Evolutionary conservation across 2,797 vertebrate genomes (phyloP).

Genomic region (Pyrocephalus nanus): DNA sequence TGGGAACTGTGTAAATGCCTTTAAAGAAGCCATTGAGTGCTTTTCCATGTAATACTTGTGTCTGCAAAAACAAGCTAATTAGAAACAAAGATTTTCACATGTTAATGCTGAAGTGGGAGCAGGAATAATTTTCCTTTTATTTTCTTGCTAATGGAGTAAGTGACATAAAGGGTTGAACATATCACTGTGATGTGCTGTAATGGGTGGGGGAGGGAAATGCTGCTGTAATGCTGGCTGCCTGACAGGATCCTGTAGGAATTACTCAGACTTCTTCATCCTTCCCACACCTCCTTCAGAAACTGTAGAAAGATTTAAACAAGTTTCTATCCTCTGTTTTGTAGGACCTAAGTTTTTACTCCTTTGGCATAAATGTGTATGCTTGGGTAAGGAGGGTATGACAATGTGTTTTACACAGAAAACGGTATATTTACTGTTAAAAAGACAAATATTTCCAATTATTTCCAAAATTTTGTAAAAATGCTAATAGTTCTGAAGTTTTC

Average conservation of each 20-base stretch:
- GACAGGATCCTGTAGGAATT: not conserved
- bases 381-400: not conserved
- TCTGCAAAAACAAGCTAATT: not conserved
- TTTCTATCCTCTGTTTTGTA: not conserved
- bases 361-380: not conserved
- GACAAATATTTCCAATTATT: not conserved
- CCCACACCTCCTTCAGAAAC: not conserved
- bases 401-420: not conserved
- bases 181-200: not conserved
- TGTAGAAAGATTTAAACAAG: not conserved
- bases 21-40: not conserved
- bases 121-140: not conserved
- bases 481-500: not conserved
- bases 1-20: not conserved
- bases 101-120: not conserved
- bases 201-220: accelerated
- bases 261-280: not conserved
- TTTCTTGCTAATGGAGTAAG: not conserved
- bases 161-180: not conserved
- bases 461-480: not conserved
- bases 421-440: not conserved
- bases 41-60: not conserved
- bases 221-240: not conserved
- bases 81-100: not conserved
- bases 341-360: not conserved